Evolutionary conservation across 2,797 vertebrate species (phyloP).

Genomic region (Austrolebias charrua): DNA sequence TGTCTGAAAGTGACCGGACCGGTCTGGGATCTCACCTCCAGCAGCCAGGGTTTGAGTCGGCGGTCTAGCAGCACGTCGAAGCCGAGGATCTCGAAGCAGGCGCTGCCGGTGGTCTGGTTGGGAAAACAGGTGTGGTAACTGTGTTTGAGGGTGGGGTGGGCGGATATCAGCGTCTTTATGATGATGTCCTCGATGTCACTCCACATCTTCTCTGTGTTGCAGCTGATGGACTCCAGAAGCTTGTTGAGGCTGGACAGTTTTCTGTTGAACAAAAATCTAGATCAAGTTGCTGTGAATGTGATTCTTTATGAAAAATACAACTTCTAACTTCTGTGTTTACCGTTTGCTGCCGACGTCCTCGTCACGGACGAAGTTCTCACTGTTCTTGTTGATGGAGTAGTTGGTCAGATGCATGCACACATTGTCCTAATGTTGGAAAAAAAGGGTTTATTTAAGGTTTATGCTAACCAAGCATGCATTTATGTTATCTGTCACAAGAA

Average conservation of each 20-base stretch:
- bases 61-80: conserved; percentile 81
- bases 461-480: neutral
- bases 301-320: neutral
- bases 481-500: neutral
- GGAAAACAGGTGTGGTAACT: conserved; percentile 85
- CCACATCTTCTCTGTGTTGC: conserved; percentile 78
- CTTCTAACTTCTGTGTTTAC: conserved; percentile 40
- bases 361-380: conserved; percentile 83
- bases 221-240: conserved; percentile 68
- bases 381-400: conserved; percentile 91
- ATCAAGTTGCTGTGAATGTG: neutral
- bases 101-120: conserved; percentile 74
- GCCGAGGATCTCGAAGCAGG: conserved; percentile 83
- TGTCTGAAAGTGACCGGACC: too few relatives aligned
- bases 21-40: conserved; percentile 73
- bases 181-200: conserved; percentile 80
- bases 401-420: conserved; percentile 92
- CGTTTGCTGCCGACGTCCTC: conserved; percentile 82
- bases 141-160: conserved; percentile 80
- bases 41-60: conserved; percentile 81
- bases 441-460: neutral
- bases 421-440: conserved; percentile 70
- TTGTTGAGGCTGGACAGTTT: conserved; percentile 81
- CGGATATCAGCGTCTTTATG: conserved; percentile 81
- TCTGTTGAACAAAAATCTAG: conserved; percentile 48